Base-by-base conservation (phyloP, 2,888 invertebrate species). In the Chesias legatella region DNA sequence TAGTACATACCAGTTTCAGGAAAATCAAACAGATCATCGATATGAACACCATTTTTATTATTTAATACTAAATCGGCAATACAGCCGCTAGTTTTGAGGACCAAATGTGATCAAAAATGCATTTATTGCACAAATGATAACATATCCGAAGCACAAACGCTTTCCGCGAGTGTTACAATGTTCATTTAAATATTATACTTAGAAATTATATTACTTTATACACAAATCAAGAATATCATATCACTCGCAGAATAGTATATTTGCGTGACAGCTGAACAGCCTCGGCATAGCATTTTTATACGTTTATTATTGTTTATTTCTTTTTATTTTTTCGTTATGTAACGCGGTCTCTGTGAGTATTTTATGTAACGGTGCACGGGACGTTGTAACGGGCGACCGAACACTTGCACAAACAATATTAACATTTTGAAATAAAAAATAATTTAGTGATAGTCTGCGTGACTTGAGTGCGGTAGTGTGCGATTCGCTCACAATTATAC, bases 21-120 rank as follows among this genome's bases (percentile, higher is more conserved):
- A 28, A 45, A 65, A 63, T 53, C 47, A 59, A 56, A 58, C 58
- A 58, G 45, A 49, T 43, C 40, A 48, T 51, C 42, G 54, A 59
- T 60, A 69, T 80, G 69, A 80, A 84, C 80, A 79, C 80, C 74
- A 68, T 83, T 83, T 80, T 17, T 17, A 17, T 17, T 79, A 48
- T 78, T 82, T 70, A 79, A 80, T 79, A 79, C 78, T 73, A 73
- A 60, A 22, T 13, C 49, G 48, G 49, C 49, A 41, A 49, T 36
- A 67, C 64, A 63, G 69, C 73, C 66, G 63, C 64, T 68, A 69
- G 63, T 73, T 74, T 54, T 55, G 56, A 63, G 65, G 67, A 73
- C 73, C 70, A 53, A 65, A 71, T 73, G 76, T 73, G 72, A 74
- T 73, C 58, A 57, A 69, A 25, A 46, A 46, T 68, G 73, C 74